phyloP scores from a whole-genome alignment of 1,140 invertebrate genomes.

The Zaprionus ornatus region DNA sequence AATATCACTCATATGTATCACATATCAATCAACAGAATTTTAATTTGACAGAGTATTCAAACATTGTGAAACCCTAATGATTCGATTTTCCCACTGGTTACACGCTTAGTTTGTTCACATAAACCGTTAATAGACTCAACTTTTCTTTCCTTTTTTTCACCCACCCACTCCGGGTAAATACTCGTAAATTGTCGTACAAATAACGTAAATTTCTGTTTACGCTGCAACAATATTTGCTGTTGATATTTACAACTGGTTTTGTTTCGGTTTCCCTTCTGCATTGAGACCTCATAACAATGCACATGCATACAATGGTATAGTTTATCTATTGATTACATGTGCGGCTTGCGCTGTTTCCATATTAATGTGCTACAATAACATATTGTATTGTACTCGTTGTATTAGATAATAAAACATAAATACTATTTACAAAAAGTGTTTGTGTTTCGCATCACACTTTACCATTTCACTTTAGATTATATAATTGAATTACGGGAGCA shows the following conservation, averaged over 20 bases:
- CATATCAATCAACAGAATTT: not conserved
- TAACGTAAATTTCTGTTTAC: constrained; percentile 34
- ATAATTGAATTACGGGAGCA: not conserved
- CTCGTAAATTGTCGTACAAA: constrained; percentile 22
- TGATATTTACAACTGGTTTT: constrained; percentile 33
- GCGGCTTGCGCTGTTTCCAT: not conserved
- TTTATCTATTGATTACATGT: constrained; percentile 21
- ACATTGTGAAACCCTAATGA: not conserved
- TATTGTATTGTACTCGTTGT: not conserved
- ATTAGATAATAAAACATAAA: constrained; percentile 18
- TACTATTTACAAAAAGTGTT: constrained; percentile 2
- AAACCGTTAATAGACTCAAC: constrained; percentile 7
- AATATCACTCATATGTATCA: not conserved
- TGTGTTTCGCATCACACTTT: not conserved
- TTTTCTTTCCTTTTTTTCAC: not conserved
- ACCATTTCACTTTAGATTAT: not conserved
- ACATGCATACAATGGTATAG: constrained; percentile 8
- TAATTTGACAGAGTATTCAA: not conserved
- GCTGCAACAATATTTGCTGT: constrained; percentile 36
- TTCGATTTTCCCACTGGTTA: not conserved
- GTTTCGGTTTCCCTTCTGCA: constrained; percentile 9
- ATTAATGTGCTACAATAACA: not conserved
- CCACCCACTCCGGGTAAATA: not conserved
- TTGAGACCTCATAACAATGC: constrained; percentile 18
- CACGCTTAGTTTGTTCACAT: not conserved